Conservation (phyloP, 2,888 invertebrate species). For the Hydriomena furcata region DNA sequence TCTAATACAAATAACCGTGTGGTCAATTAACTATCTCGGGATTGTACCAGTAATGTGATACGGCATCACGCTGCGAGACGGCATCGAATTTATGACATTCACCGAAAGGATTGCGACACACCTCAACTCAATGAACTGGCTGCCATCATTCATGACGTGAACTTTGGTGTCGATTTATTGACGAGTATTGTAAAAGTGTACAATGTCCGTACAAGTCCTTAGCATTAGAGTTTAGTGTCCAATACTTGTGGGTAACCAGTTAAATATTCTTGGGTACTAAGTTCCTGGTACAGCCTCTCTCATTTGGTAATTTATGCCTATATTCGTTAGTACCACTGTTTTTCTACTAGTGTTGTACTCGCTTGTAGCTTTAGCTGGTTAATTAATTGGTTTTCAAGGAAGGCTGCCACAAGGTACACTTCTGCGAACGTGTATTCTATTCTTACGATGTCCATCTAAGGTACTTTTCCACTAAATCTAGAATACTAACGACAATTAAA, state of each 20-base stretch:
- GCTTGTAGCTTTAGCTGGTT: neutral
- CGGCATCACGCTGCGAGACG: conserved; percentile 66
- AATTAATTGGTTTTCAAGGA: neutral
- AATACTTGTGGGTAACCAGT: too few species aligned
- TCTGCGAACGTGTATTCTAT: neutral
- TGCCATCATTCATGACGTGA: conserved; percentile 32
- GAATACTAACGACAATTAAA: conserved; percentile 20
- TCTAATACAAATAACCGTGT: conserved; percentile 60
- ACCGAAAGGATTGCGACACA: conserved; percentile 30
- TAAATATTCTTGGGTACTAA: too few species aligned
- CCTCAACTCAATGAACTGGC: conserved; percentile 36
- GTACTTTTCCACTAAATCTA: conserved; percentile 12
- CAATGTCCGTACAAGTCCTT: neutral
- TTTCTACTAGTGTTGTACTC: too few species aligned
- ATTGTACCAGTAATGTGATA: conserved; percentile 50
- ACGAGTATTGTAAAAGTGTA: conserved; percentile 12
- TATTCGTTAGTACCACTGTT: too few species aligned
- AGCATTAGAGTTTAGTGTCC: too few species aligned
- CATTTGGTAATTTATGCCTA: neutral
- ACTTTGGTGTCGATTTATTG: conserved; percentile 32
- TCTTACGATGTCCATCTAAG: conserved; percentile 14
- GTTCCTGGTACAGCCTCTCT: too few species aligned
- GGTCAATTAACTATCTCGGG: conserved; percentile 59
- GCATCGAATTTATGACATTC: conserved; percentile 35
- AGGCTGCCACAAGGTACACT: neutral